phyloP scores from a whole-genome alignment of 2,888 invertebrate genomes.

The Thelaira solivaga region DNA sequence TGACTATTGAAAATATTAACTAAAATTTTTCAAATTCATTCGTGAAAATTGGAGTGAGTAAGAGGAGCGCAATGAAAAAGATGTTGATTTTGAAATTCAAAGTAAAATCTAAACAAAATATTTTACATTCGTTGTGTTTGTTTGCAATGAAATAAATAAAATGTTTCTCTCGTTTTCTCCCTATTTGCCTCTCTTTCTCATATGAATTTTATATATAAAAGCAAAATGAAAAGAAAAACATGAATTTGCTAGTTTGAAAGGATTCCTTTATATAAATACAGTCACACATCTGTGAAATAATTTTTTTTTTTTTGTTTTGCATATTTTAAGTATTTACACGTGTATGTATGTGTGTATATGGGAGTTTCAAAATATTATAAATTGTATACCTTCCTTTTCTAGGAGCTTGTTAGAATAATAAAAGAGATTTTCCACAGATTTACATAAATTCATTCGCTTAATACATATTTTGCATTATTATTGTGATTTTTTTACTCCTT shows the following conservation, averaged over 20 bases:
- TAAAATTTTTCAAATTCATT: neutral
- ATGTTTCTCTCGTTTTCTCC: too few relatives aligned
- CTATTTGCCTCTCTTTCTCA: too few relatives aligned
- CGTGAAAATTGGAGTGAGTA: neutral
- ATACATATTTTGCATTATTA: slow-evolving; percentile 72
- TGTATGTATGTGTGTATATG: neutral
- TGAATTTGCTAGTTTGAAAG: slow-evolving; percentile 8
- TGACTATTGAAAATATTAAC: slow-evolving; percentile 43
- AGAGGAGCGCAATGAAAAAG: neutral
- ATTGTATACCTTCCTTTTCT: neutral
- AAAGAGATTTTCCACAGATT: slow-evolving; percentile 72
- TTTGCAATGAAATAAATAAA: slow-evolving; percentile 15
- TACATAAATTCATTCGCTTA: slow-evolving; percentile 74
- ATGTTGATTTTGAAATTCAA: slow-evolving; percentile 12
- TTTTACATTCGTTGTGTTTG: slow-evolving; percentile 10
- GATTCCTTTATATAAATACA: slow-evolving; percentile 1
- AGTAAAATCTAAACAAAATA: neutral
- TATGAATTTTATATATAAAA: too few relatives aligned
- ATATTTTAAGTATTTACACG: neutral
- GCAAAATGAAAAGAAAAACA: neutral
- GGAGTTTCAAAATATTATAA: neutral
- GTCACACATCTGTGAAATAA: neutral
- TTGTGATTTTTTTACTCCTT: slow-evolving; percentile 35
- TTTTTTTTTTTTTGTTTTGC: too few relatives aligned
- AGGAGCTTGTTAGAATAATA: slow-evolving; percentile 57